Evolutionary conservation across 2,797 vertebrate species (phyloP).

Genomic region (Macroramphosus scolopax): DNA sequence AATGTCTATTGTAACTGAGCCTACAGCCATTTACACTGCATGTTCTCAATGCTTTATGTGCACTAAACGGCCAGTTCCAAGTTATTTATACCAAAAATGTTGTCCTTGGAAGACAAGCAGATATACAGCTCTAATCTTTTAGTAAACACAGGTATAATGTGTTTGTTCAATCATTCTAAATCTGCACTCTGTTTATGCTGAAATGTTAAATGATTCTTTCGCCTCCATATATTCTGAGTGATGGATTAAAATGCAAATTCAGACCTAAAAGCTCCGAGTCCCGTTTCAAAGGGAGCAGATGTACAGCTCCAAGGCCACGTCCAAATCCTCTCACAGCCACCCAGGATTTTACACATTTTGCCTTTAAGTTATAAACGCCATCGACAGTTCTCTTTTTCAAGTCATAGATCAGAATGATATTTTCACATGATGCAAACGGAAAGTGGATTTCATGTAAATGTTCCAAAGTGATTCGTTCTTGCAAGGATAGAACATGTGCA

Average conservation of each 20-base stretch:
- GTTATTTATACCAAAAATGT: slow-evolving; percentile 48
- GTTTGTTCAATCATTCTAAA: slow-evolving; percentile 10
- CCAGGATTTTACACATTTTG: slow-evolving; percentile 20
- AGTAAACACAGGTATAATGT: slow-evolving; percentile 34
- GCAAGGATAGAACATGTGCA: no score
- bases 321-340: slow-evolving; percentile 6
- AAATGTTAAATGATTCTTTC: slow-evolving; percentile 12
- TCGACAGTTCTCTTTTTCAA: no score
- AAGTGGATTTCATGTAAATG: no score
- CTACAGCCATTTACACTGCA: slow-evolving; percentile 38
- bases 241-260: slow-evolving; percentile 34
- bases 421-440: no score
- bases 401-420: no score
- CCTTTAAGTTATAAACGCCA: slow-evolving; percentile 13
- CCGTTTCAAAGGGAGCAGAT: slow-evolving; percentile 16
- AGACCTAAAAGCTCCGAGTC: slow-evolving; percentile 18
- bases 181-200: slow-evolving; percentile 2
- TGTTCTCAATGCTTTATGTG: slow-evolving; percentile 33
- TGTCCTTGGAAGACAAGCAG: no score
- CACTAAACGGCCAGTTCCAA: slow-evolving; percentile 52
- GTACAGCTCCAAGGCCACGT: slow-evolving; percentile 10
- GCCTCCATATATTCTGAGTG: slow-evolving; percentile 20
- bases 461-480: no score
- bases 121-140: slow-evolving; percentile 29
- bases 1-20: slow-evolving; percentile 51